Percentiles rank a stretch among this genome's conserved stretches.
Evolutionary conservation across 1,140 invertebrate genomes (phyloP).

Genomic region (Pemphigus obesinymphae): DNA sequence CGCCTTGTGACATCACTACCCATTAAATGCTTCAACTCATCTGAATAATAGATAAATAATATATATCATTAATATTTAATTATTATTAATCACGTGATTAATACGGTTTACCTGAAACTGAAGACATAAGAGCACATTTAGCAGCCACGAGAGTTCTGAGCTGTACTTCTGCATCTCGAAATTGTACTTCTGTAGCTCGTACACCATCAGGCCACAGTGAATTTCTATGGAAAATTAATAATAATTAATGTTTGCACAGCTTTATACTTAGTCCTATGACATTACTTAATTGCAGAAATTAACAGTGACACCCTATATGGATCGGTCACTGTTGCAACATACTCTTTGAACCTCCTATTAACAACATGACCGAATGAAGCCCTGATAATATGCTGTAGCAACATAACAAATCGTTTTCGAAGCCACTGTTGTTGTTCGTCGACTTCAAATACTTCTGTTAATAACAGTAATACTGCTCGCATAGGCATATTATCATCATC

Average conservation of each 20-base stretch:
- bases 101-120: slow-evolving; percentile 61
- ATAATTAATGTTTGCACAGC: not conserved
- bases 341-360: slow-evolving; percentile 84
- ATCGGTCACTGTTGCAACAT: slow-evolving; percentile 82
- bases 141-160: slow-evolving; percentile 77
- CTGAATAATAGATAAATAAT: slow-evolving; percentile 52
- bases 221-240: slow-evolving; percentile 55
- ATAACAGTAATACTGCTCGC: slow-evolving; percentile 75
- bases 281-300: slow-evolving; percentile 36
- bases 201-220: slow-evolving; percentile 74
- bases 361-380: slow-evolving; percentile 81
- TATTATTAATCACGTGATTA: not conserved
- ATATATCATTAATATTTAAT: not conserved
- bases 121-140: slow-evolving; percentile 76
- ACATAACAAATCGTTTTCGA: slow-evolving; percentile 70
- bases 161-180: slow-evolving; percentile 67
- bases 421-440: slow-evolving; percentile 85
- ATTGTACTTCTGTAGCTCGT: slow-evolving; percentile 58
- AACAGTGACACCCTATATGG: slow-evolving; percentile 52
- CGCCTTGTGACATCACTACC: slow-evolving; percentile 82
- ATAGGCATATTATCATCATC: slow-evolving; percentile 81
- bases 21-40: slow-evolving; percentile 86
- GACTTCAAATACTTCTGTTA: slow-evolving; percentile 90
- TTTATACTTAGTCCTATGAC: not conserved
- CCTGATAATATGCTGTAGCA: slow-evolving; percentile 70